phyloP scores from a whole-genome alignment of 2,113 vertebrate genomes.

The Motacilla tschutschensis region DNA sequence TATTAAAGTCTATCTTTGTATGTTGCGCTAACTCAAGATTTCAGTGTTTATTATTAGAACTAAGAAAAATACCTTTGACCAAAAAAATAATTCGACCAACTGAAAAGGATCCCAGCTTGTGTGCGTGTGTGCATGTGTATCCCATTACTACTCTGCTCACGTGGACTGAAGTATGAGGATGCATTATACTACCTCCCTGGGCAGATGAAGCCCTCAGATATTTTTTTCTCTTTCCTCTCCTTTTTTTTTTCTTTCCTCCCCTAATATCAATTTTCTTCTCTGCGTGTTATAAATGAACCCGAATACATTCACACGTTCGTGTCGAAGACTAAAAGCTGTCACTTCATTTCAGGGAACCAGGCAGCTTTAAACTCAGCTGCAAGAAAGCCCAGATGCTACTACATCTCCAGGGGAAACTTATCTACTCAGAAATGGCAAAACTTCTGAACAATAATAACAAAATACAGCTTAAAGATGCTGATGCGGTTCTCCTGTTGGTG shows the following conservation, averaged over 20 bases:
- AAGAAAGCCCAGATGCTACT: slow-evolving; percentile 67
- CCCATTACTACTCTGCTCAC: background rate
- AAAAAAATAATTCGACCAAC: background rate
- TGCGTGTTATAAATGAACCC: slow-evolving; percentile 62
- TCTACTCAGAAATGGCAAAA: slow-evolving; percentile 44
- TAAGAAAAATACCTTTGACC: slow-evolving; percentile 18
- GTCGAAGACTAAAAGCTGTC: slow-evolving; percentile 64
- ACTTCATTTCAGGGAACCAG: slow-evolving; percentile 62
- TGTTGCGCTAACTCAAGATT: background rate
- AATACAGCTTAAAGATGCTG: slow-evolving; percentile 37
- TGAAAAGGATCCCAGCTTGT: background rate
- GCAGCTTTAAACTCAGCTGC: slow-evolving; percentile 66
- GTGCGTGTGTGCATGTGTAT: background rate
- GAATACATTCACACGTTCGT: slow-evolving; percentile 45
- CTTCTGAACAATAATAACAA: slow-evolving; percentile 43
- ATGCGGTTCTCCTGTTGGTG: background rate
- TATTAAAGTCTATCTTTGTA: background rate
- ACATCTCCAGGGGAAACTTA: slow-evolving; percentile 55
- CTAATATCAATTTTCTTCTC: slow-evolving; percentile 51
- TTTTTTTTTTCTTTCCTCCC: too few relatives aligned
- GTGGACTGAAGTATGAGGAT: background rate
- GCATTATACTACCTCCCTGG: background rate
- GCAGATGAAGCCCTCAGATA: slow-evolving; percentile 26
- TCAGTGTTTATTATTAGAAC: slow-evolving; percentile 24
- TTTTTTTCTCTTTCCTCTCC: background rate